phyloP scores from a whole-genome alignment of 2,113 vertebrate species.

The Amphiprion percula region DNA sequence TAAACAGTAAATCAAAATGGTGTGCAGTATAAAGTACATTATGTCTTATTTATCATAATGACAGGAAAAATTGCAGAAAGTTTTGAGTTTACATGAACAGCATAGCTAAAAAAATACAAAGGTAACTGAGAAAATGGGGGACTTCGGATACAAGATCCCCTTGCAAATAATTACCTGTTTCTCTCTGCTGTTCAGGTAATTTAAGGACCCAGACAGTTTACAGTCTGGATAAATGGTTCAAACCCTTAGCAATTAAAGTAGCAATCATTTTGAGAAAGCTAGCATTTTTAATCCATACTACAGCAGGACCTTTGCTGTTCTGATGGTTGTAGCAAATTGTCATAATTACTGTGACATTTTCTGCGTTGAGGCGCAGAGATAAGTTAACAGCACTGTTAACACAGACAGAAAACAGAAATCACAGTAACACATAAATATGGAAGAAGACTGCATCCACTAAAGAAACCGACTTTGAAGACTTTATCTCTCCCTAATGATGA shows the following conservation, averaged over 20 bases:
- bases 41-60: neutral
- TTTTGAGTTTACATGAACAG: neutral
- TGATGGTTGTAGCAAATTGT: conserved; percentile 4
- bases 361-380: conserved; percentile 1
- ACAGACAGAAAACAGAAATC: conserved; percentile 7
- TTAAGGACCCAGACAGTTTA: neutral
- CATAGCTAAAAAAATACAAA: neutral
- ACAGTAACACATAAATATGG: neutral
- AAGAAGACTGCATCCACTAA: neutral
- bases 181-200: conserved; percentile 11
- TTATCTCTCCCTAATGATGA: neutral
- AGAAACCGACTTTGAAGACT: neutral
- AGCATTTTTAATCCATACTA: no score
- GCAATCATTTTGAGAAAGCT: neutral
- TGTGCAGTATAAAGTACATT: neutral
- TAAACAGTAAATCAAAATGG: neutral
- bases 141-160: no score
- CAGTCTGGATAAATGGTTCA: neutral
- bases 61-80: neutral
- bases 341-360: neutral
- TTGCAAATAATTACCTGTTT: neutral
- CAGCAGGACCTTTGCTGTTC: neutral
- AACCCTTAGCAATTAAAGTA: neutral
- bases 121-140: neutral
- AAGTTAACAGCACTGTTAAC: neutral